Base-by-base conservation (phyloP, 2,113 vertebrate genomes). In the Nannospalax galili region DNA sequence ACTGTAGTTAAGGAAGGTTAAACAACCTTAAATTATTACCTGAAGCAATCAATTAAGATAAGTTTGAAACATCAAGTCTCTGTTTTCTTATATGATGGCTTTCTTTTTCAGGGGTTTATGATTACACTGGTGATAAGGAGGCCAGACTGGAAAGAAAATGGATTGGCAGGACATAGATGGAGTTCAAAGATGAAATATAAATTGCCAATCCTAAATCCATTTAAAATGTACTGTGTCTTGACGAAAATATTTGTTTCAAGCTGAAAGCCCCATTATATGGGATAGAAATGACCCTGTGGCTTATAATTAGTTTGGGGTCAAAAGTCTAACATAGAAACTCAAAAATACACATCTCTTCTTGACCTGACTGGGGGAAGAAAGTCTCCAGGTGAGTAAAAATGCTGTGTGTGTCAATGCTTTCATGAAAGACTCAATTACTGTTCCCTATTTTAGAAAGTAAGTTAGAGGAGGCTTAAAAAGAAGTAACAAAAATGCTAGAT, bases 341-440 rank as follows among this genome's bases (percentile, higher is more conserved):
- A 73, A 88, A 77, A 97, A 92, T 89, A 97, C 1, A 12, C 65
- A 15, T 24, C 58, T 78, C 11, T 52, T 86, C 75, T 91, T 96
- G 37, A 95, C 60, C 92, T 92, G 56, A 97, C 20, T 56, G 24
- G 72, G 86, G 42, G 92, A 89, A 95, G 86, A 94, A 94, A 94
- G 22, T 42, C 93, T 94, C 72, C 85, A 93, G 75, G 79, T 91
- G 96, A 97, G 74, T 89, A 78, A 97, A 98, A 95, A 52, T 11
- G 45, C 26, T 97, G 3, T 81, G 70, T 62, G 79, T 91, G 93
- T 96, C 19, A 77, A 97, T 97, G 95, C 92, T 96, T 72, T 97
- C 45, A 93, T 77, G 60, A 95, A 96, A 96, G 94, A 77, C 14
- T 91, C 93, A 88, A 95, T 97, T 97, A 97, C 77, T 78, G 89